phyloP scores from a whole-genome alignment of 1,140 invertebrate genomes.

The Trachymyrmex cornetzi region DNA sequence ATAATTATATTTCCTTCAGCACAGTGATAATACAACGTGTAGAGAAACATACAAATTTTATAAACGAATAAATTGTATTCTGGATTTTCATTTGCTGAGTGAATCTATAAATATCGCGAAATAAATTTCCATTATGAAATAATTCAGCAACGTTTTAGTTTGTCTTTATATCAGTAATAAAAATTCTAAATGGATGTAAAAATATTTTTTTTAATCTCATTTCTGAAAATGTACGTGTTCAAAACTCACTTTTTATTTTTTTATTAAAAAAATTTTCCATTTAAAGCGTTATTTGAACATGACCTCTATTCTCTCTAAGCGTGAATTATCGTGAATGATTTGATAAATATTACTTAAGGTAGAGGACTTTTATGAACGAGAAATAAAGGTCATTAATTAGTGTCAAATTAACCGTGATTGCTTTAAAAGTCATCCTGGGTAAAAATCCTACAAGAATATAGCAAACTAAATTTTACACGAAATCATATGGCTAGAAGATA shows the following conservation, averaged over 20 bases:
- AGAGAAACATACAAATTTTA: conserved; percentile 4
- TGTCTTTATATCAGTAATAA: neutral
- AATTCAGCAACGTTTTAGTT: neutral
- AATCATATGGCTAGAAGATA: neutral
- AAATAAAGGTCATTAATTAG: conserved; percentile 38
- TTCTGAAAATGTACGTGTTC: neutral
- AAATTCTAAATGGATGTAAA: neutral
- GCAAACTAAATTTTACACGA: neutral
- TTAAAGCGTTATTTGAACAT: neutral
- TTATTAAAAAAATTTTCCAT: neutral
- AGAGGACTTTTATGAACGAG: conserved; percentile 28
- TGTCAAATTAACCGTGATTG: conserved; percentile 34
- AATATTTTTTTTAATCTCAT: neutral
- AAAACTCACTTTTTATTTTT: neutral
- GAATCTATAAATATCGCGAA: neutral
- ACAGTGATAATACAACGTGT: neutral
- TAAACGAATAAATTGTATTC: neutral
- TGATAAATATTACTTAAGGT: conserved; percentile 13
- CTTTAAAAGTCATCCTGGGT: conserved; percentile 39
- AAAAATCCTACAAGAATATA: neutral
- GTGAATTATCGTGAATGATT: conserved; percentile 2
- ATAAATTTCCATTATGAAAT: conserved; percentile 7
- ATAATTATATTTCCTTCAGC: conserved; percentile 16
- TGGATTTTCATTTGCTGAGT: neutral
- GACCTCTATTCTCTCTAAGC: neutral